Evolutionary conservation across 2,888 invertebrate genomes (phyloP), one percentile per base, ranked within the genome.

Genomic region (Lycocerus yunnanus): DNA sequence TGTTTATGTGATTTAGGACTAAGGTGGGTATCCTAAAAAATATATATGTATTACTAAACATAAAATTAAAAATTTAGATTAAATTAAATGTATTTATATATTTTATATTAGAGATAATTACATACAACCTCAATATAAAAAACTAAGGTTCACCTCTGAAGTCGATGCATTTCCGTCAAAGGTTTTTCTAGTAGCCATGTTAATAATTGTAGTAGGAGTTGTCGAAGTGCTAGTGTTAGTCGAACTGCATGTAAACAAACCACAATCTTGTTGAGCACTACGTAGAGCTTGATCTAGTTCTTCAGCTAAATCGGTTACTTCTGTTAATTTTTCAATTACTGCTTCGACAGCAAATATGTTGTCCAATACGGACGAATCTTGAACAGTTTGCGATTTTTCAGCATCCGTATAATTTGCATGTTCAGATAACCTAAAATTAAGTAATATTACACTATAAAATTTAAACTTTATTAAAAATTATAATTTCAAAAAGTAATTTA

Each of bases 231-330:
- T 75, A 14, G 77, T 71, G 9, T 73, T 60, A 15, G 78, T 65
- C 18, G 77, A 73, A 67, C 71, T 67, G 43, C 11, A 61, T 15
- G 65, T n/a, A 5, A 73, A 61, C 13, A 80, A 72, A 80, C 81
- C 81, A 76, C 86, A 86, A 78, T 87, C 86, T 77, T 86, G 87
- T 80, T 89, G 89, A 10, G 88, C 88, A 78, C 89, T 89, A 59
- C 88, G 86, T 73, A 91, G 84, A 18, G 90, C 89, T 58, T 90
- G 89, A 82, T 93, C 93, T 79, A 93, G 85, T 77, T 92, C 91
- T 84, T 93, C 93, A 1, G 93, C 92, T 16, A 93, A 88, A 72
- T 89, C 89, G 13, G 92, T 91, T 14, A 93, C 92, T 84, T 92
- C 92, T 14, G 89, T 87, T 75, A 93, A 84, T 82, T 90, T 89